phyloP scores from a whole-genome alignment of 1,140 invertebrate genomes.

The Laodelphax striatellus region DNA sequence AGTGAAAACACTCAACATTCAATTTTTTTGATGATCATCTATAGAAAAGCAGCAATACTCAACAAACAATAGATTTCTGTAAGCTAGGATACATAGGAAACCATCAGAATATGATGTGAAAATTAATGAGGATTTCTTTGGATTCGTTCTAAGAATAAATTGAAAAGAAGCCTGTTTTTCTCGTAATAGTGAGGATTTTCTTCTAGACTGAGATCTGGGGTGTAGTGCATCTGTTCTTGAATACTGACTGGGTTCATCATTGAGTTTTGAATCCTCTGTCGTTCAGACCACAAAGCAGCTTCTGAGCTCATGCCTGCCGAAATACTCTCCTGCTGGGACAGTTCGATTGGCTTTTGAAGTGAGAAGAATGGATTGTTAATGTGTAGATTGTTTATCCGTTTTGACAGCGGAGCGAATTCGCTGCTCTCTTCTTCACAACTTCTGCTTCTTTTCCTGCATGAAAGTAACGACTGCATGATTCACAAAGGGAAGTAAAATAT shows the following conservation, averaged over 20 bases:
- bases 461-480: no score
- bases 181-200: constrained; percentile 52
- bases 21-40: no score
- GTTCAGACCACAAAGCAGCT: constrained; percentile 9
- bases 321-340: neutral
- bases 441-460: constrained; percentile 41
- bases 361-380: constrained; percentile 38
- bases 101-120: no score
- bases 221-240: constrained; percentile 32
- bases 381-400: constrained; percentile 67
- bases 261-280: no score
- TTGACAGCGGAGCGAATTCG: constrained; percentile 64
- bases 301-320: constrained; percentile 20
- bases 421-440: constrained; percentile 49
- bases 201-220: constrained; percentile 38
- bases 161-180: constrained; percentile 46
- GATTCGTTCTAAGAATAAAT: constrained; percentile 43
- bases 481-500: no score
- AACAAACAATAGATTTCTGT: no score
- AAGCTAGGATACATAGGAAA: no score
- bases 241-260: constrained; percentile 20
- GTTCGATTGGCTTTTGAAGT: constrained; percentile 1
- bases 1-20: no score
- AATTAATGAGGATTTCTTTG: constrained; percentile 28
- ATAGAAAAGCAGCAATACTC: no score